Evolutionary conservation across 2,113 vertebrate genomes (phyloP).

Genomic region (Gymnobelideus leadbeateri): DNA sequence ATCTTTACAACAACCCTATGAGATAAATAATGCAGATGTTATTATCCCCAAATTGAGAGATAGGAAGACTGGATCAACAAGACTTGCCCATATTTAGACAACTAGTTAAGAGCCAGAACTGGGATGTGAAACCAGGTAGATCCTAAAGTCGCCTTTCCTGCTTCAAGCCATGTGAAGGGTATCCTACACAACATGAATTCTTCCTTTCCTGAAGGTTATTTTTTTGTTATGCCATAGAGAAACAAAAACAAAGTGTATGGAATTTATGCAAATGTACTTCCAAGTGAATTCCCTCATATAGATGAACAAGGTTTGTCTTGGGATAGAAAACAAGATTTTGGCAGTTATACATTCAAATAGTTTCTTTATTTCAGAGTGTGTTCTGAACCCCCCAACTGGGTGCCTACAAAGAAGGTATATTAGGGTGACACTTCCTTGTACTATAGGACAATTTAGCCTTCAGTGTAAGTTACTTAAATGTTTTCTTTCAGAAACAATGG

Average conservation of each 20-base stretch:
- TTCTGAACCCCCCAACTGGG: slow-evolving; percentile 22
- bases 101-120: no score
- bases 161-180: neutral
- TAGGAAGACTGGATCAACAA: neutral
- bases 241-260: neutral
- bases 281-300: neutral
- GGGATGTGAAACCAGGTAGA: neutral
- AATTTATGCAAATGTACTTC: neutral
- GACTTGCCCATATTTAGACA: neutral
- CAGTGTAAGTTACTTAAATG: slow-evolving; percentile 13
- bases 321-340: slow-evolving; percentile 42
- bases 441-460: slow-evolving; percentile 16
- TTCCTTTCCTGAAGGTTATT: neutral
- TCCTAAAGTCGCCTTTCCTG: neutral
- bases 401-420: neutral
- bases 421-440: neutral
- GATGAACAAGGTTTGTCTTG: neutral
- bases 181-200: neutral
- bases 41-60: neutral
- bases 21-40: neutral
- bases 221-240: neutral
- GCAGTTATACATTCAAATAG: slow-evolving; percentile 30
- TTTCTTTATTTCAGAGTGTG: slow-evolving; percentile 22
- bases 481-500: slow-evolving; percentile 20
- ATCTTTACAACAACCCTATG: neutral